phyloP scores from a whole-genome alignment of 1,140 invertebrate species.

The Bombus affinis region DNA sequence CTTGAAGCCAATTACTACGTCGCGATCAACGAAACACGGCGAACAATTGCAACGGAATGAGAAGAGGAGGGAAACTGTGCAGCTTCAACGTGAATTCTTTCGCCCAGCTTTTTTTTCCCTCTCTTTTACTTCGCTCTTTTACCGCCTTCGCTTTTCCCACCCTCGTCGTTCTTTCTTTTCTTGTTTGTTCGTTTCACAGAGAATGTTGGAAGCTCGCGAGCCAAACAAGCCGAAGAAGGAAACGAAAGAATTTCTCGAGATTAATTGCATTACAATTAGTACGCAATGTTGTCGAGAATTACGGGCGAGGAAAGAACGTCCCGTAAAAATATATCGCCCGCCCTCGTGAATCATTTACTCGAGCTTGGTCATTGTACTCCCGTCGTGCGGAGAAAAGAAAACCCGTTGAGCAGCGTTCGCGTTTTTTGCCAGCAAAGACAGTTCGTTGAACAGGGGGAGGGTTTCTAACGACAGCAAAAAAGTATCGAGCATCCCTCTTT shows the following conservation, averaged over 20 bases:
- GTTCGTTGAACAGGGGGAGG: neutral
- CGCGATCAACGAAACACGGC: slow-evolving; percentile 10
- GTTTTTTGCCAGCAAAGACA: neutral
- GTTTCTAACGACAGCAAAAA: slow-evolving; percentile 47
- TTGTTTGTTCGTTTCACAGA: neutral
- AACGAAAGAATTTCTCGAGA: slow-evolving; percentile 15
- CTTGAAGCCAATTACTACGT: slow-evolving; percentile 34
- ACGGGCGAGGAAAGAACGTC: slow-evolving; percentile 3
- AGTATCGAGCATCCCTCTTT: neutral
- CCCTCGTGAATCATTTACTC: slow-evolving; percentile 8
- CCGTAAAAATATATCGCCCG: neutral
- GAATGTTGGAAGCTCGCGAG: neutral
- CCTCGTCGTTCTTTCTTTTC: neutral
- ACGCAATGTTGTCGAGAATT: slow-evolving; percentile 5
- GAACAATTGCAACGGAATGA: neutral
- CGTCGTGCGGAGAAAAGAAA: neutral
- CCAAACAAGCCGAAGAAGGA: neutral
- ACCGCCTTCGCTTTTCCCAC: neutral
- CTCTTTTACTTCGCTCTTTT: neutral
- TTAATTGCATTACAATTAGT: slow-evolving; percentile 33
- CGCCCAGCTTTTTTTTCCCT: too few relatives aligned
- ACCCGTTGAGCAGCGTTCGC: neutral
- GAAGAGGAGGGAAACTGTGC: neutral
- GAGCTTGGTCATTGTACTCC: neutral
- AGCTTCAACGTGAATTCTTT: slow-evolving; percentile 25